Percentiles rank a stretch among this genome's conserved stretches.
These are phyloP conservation scores for Xiphydria camelus DNA, from an alignment of 2,888 invertebrate species.

Conservation along the genomic window DNA sequence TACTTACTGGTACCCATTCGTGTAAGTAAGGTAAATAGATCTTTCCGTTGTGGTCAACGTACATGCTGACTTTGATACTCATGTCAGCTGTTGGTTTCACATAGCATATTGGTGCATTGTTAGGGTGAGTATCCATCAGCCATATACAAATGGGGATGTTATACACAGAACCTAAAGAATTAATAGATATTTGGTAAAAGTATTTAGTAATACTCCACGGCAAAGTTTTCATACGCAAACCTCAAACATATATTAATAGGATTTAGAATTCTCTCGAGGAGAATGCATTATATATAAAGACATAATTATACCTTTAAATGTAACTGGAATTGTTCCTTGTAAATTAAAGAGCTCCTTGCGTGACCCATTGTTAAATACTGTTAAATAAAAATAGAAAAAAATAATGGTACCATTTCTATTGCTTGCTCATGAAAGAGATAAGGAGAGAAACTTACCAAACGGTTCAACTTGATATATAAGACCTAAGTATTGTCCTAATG, in stretches of 20 bases:
- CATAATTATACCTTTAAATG: conserved; percentile 75
- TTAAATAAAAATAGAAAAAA: conserved; percentile 24
- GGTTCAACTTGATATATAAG: conserved; percentile 68
- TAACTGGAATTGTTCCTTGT: conserved; percentile 90
- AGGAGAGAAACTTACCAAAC: conserved; percentile 71
- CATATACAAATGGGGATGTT: conserved; percentile 97
- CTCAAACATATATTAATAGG: too few species aligned
- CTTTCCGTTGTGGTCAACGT: conserved; percentile 93
- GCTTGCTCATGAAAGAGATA: too few species aligned
- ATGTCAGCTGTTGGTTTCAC: conserved; percentile 94
- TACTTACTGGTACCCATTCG: conserved; percentile 81
- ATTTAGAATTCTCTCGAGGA: too few species aligned
- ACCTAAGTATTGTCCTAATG: conserved; percentile 68
- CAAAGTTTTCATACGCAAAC: not conserved
- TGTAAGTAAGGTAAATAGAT: conserved; percentile 95
- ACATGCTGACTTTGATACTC: conserved; percentile 92
- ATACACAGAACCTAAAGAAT: conserved; percentile 72
- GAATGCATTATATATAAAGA: too few species aligned
- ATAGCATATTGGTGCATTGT: conserved; percentile 92
- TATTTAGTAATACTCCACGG: conserved; percentile 9
- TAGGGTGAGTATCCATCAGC: conserved; percentile 96
- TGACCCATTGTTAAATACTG: conserved; percentile 88
- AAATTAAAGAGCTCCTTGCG: conserved; percentile 80
- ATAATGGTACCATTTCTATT: too few species aligned
- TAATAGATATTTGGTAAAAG: conserved; percentile 43